Evolutionary conservation across 2,113 vertebrate species (phyloP).

Genomic region (Cacatua alba): DNA sequence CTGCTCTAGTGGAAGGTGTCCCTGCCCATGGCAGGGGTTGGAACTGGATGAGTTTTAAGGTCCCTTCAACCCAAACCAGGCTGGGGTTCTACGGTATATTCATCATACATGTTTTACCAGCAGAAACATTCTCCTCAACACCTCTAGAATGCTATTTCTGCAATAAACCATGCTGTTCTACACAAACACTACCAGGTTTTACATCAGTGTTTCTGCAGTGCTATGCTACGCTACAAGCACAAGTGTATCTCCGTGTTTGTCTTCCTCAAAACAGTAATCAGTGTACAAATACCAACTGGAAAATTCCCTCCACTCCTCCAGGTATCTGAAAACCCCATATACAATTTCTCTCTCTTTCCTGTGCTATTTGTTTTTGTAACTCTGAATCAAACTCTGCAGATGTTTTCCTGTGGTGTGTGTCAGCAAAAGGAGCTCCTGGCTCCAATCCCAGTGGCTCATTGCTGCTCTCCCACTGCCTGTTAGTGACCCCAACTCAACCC

Average conservation of each 20-base stretch:
- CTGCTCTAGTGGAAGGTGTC: not conserved
- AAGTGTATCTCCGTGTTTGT: not conserved
- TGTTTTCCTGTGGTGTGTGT: not conserved
- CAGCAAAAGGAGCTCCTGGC: not conserved
- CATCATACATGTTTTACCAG: not conserved
- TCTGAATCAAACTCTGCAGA: not conserved
- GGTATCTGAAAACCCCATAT: not conserved
- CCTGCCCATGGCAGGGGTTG: too few species aligned
- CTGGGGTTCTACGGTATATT: not conserved
- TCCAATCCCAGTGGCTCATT: not conserved
- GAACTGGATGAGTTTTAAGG: not conserved
- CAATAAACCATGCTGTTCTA: not conserved
- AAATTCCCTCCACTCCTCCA: not conserved
- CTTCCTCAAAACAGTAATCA: not conserved
- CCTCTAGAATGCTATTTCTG: not conserved
- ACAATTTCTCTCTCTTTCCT: not conserved
- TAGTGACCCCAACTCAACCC: not conserved
- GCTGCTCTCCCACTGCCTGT: not conserved
- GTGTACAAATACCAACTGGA: not conserved
- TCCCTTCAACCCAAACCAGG: not conserved
- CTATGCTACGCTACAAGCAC: not conserved
- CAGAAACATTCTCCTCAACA: not conserved
- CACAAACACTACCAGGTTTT: not conserved
- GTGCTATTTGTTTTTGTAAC: not conserved
- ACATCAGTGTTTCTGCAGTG: not conserved